Evolutionary conservation across 1,140 invertebrate species (phyloP), one percentile per base, ranked within the genome.

Genomic region (Cyclina sinensis): DNA sequence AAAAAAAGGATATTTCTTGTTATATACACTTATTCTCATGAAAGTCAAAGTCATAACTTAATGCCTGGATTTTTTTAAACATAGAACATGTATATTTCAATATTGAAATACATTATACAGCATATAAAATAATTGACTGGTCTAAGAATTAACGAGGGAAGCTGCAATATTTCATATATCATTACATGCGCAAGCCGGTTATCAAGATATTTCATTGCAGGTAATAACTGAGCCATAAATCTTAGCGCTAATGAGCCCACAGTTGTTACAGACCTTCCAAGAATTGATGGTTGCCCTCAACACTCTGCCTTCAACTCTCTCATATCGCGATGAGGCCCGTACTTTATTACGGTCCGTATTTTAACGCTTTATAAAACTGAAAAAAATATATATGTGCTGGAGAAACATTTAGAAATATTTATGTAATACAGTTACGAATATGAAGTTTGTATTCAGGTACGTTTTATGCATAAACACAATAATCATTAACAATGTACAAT

Each of bases 151-250:
- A 62, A 27, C 24, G 21, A 62, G 21, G 14, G n/a, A 24, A 5
- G 51, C 21, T 62, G 57, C 24, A 62, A 14, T 7, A 27, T 62
- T 62, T 62, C n/a, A 24, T 27, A 62, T 62, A 62, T 62, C 57
- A 62, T 62, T 62, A 62, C 57, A 62, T 62, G n/a, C 24, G 39
- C 37, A 24, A 74, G 35, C 16, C 70, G 35, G 32, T 74, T 74
- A 74, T 74, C 70, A 43, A n/a, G 39, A 74, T 43, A 43, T 74
- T 74, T 74, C 70, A 74, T 74, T 43, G 70, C 70, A 2, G 39
- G 70, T 43, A 74, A 74, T 74, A 74, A 74, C 70, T 46, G 70
- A n/a, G 37, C 39, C 70, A 74, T 74, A 74, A 74, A 74, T 74
- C 70, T 21, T 39, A n/a, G 39, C 70, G 39, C 70, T 74, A 74